Base-by-base conservation (phyloP, 2,113 vertebrate species). In the Cheirogaleus medius region DNA sequence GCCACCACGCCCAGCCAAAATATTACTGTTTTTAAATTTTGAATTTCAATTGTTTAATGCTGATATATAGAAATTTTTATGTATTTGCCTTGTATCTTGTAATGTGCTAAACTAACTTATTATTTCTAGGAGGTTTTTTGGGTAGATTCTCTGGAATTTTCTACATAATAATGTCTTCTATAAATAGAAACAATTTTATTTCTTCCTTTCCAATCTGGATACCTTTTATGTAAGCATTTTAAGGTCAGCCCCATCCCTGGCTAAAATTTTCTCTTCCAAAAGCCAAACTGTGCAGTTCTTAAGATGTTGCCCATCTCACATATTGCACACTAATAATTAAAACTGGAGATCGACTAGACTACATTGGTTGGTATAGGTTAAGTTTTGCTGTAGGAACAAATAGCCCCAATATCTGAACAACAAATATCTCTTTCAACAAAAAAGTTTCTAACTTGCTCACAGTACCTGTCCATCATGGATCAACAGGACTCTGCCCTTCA, bases 151-250 rank as follows among this genome's bases (percentile, higher is more conserved):
- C 68, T 54, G 14, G 66, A 15, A 71, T 69, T 92, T 76, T 85
- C n/a, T 39, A 56, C 25, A 83, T 73, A 83, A 92, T 83, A 49
- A 60, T 91, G 49, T 54, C 27, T 81, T 81, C 47, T 90, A 8
- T 87, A 96, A 90, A 74, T 60, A 88, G 18, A 87, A 96, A 64
- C 27, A 80, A 54, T 49, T 95, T 77, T 85, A 64, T 63, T 71
- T 94, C 84, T 87, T 71, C 39, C 21, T 94, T 93, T 74, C 39
- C 63, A 92, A 44, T 76, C 5, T 74, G 23, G 25, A 64, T 42
- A 27, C 1, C 21, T 84, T 89, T 84, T 78, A 39, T 20, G 23
- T 74, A 42, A 52, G 29, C 63, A 84, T 91, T 88, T 94, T 94
- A 91, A 91, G n/a, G 91, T 91, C 71, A 93, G 76, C 54, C 73